Percentiles rank a stretch among this genome's conserved stretches.
Evolutionary conservation across 1,140 invertebrate species (phyloP).

Genomic region (Pseudomyrmex concolor): DNA sequence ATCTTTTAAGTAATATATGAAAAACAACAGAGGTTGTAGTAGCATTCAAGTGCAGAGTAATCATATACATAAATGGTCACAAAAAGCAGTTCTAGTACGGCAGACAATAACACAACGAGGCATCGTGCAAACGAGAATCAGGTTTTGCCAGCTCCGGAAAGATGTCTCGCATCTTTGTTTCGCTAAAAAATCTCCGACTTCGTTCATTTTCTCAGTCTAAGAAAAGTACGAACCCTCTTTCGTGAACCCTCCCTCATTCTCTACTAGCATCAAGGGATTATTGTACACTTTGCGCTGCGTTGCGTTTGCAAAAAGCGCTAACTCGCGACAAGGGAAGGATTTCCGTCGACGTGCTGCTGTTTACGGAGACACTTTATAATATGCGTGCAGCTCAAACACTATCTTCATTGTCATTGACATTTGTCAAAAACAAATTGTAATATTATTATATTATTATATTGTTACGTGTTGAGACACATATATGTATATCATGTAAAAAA

Average conservation of each 20-base stretch:
- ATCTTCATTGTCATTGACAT: not conserved
- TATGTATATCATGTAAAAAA: constrained; percentile 3
- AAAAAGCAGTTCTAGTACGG: constrained; percentile 42
- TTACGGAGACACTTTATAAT: constrained; percentile 5
- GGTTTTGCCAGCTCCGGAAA: constrained; percentile 27
- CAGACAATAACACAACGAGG: constrained; percentile 34
- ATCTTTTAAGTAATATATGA: not conserved
- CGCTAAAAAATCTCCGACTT: constrained; percentile 64
- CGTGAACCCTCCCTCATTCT: constrained; percentile 64
- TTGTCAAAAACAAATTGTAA: not conserved
- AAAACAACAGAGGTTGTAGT: not conserved
- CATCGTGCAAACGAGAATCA: constrained; percentile 46
- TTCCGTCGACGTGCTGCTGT: not conserved
- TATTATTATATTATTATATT: constrained; percentile 26
- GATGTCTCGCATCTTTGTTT: constrained; percentile 61
- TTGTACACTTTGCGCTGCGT: constrained; percentile 56
- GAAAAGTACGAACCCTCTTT: constrained; percentile 64
- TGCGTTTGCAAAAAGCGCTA: constrained; percentile 21
- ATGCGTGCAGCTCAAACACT: not conserved
- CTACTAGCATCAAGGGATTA: constrained; percentile 72
- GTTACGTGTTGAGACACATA: not conserved
- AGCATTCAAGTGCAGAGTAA: constrained; percentile 19
- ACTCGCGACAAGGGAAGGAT: not conserved
- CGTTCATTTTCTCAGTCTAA: constrained; percentile 55
- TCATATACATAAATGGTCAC: constrained; percentile 19